Evolutionary conservation across 1,140 invertebrate genomes (phyloP), one percentile per base, ranked within the genome.

Genomic region (Xylocopa sonorina): DNA sequence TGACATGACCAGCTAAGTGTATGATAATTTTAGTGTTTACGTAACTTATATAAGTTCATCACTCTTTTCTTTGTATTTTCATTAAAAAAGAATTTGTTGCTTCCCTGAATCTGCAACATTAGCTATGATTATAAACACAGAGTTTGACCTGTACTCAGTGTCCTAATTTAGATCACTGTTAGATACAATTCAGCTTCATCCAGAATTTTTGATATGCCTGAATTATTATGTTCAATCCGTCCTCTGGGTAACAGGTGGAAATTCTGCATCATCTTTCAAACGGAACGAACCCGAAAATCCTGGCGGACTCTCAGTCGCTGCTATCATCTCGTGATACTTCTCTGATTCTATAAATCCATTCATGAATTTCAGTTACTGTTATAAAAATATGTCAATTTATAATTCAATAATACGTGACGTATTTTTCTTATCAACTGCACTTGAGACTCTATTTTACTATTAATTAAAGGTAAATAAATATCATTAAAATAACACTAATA

Each of bases 231-330:
- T 80, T 94, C 92, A 95, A 89, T 95, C 95, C 81, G 94, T 94
- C 83, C 95, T 95, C 86, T 96, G 95, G 14, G 95, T 95, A 60
- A 97, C 95, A 79, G 97, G 96, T 80, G 97, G 97, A 93, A 97
- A 97, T 92, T 98, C 97, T 69, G 94, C 93, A 72, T 97, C 96
- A 92, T 98, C 96, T 88, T 96, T 95, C 89, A 97, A 94, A 88
- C 96, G 95, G 90, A 97, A 95, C 29, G 89, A 86, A 51, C 88
- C 92, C 68, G 94, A 92, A 71, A 94, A 94, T 82, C 95, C 94
- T 53, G 95, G 95, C 53, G 95, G 95, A 78, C 94, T 94, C 88
- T 95, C 94, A 24, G 94, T 95, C 55, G 95, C 95, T 75, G 94
- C 94, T 84, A 94, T 94, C 94, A 96, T 95, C 91, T 96, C 96